Evolutionary conservation across 1,140 invertebrate genomes (phyloP), one percentile per base, ranked within the genome.

Genomic region (Drosophila pruinosa): DNA sequence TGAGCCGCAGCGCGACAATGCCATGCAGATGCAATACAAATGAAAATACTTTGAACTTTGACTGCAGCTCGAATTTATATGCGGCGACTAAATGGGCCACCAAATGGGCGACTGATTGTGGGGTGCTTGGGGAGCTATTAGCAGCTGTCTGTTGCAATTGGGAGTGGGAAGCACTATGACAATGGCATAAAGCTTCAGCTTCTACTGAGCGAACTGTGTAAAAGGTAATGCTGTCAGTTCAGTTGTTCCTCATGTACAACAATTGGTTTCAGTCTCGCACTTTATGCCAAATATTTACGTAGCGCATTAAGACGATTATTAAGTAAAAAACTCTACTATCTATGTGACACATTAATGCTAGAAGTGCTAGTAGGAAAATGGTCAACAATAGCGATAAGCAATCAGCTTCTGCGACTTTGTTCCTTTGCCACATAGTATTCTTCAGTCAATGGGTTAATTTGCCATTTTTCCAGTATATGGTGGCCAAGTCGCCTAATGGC

Each of bases 31-130:
- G 50, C 21, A 15, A 47, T 34, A 65, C 34, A 52, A 70, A 63
- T 68, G 75, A 72, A 72, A 52, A 63, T 45, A 53, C 75, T 72
- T 79, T 83, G 80, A 83, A 83, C 80, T 83, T 69, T 85, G 68
- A 79, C 68, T 71, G 68, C 26, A 41, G 14, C 17, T 54, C 14
- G 21, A 45, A 69, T 69, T 69, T 69, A 62, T 69, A 17, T 52
- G 21, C 22, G 7, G 12, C 5, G 10, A 6, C 31, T 6, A 41
- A 19, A 26, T 12, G 47, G 22, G 47, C 26, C 41, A 34, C 26
- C 59, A 36, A 39, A 45, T 50, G 8, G 7, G 17, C 19, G 17
- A 10, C 39, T 21, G 39, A 21, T 41, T 17, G 12, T 38, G 43
- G 43, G 10, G 14, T 56, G 19, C 3, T 47, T 48, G 17, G 79